These are phyloP conservation scores for Chalcosyrphus nemorum DNA, from an alignment of 2,888 invertebrate species.

Conservation along the genomic window DNA sequence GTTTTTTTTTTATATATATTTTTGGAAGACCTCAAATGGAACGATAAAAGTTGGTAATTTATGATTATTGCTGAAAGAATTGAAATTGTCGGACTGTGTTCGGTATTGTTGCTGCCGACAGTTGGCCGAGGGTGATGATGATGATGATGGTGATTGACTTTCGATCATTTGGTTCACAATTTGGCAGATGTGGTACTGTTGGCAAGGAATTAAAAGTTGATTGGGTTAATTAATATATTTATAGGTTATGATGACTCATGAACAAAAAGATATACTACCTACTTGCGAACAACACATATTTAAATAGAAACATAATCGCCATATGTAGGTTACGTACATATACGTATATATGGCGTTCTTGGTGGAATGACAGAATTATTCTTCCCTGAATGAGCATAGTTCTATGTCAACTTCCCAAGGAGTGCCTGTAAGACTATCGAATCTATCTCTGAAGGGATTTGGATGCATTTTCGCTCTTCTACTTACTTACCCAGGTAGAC, in stretches of 20 bases:
- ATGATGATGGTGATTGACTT: slow-evolving; percentile 62
- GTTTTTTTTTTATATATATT: slow-evolving; percentile 23
- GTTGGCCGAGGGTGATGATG: slow-evolving; percentile 48
- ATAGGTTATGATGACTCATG: background rate
- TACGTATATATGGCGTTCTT: no score
- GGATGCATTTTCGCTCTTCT: no score
- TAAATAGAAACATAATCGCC: no score
- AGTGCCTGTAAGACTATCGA: no score
- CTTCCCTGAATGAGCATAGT: no score
- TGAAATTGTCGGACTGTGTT: slow-evolving; percentile 40
- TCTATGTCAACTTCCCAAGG: no score
- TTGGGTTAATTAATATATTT: slow-evolving; percentile 33
- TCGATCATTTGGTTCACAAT: slow-evolving; percentile 34
- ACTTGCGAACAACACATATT: background rate
- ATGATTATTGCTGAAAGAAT: slow-evolving; percentile 64
- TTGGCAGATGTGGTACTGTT: slow-evolving; percentile 61
- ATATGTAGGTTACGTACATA: no score
- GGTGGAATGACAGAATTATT: no score
- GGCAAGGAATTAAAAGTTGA: slow-evolving; percentile 21
- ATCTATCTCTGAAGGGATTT: no score
- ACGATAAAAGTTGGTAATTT: slow-evolving; percentile 69
- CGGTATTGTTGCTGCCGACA: slow-evolving; percentile 44
- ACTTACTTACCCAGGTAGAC: no score
- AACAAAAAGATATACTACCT: background rate
- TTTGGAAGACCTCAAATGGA: slow-evolving; percentile 53